Conservation (phyloP, 2,888 invertebrate species). For the Chrysomela aeneicollis region DNA sequence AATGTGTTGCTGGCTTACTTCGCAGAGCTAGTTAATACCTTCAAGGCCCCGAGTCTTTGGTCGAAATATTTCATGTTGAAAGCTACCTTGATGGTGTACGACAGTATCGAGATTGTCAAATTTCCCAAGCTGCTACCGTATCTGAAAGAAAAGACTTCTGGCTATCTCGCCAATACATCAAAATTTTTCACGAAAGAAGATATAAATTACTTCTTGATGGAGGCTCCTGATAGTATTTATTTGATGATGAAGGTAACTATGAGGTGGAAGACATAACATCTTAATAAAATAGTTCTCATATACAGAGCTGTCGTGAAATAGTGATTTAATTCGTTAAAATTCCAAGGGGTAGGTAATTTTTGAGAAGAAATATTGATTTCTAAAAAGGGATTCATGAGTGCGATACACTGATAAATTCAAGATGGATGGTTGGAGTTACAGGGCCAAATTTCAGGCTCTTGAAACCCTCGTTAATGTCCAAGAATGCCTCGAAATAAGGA, state of each 20-base stretch:
- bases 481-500: no score
- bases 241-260: constrained; percentile 25
- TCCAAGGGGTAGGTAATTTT: no score
- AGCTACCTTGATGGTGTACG: constrained; percentile 5
- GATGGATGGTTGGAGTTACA: no score
- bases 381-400: no score
- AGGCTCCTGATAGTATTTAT: constrained; percentile 15
- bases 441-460: no score
- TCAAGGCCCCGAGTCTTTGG: constrained; percentile 11
- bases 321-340: no score
- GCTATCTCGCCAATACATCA: constrained; percentile 13
- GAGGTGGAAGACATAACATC: no score
- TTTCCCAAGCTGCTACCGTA: constrained; percentile 4
- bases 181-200: constrained; percentile 19
- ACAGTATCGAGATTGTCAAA: constrained; percentile 17
- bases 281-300: no score
- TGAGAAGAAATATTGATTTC: no score
- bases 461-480: no score
- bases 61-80: constrained; percentile 24
- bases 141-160: constrained; percentile 20
- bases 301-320: no score
- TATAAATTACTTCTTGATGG: constrained; percentile 16
- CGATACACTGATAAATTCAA: no score
- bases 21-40: constrained; percentile 25
- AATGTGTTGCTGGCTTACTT: constrained; percentile 25